Evolutionary conservation across 2,797 vertebrate species (phyloP).

Genomic region (Acestrorhynchus altus): DNA sequence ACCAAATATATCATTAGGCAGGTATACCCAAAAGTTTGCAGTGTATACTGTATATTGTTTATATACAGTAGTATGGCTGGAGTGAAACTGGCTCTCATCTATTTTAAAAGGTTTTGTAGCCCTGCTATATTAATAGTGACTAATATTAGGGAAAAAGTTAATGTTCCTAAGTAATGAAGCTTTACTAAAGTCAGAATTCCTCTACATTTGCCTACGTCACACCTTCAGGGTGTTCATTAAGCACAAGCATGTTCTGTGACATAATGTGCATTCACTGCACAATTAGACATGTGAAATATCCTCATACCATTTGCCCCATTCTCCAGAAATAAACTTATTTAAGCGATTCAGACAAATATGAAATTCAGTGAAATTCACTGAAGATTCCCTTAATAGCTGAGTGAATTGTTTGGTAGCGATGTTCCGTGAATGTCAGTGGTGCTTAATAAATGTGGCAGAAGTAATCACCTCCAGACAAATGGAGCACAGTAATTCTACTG

Average conservation of each 20-base stretch:
- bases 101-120: too few relatives aligned
- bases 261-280: constrained; percentile 6
- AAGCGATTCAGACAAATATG: neutral
- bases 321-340: constrained; percentile 16
- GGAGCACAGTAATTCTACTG: neutral
- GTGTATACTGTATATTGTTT: too few relatives aligned
- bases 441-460: constrained; percentile 2
- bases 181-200: neutral
- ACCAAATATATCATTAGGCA: too few relatives aligned
- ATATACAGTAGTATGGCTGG: too few relatives aligned
- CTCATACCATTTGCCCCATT: neutral
- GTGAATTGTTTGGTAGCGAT: neutral
- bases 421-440: constrained; percentile 2
- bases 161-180: too few relatives aligned
- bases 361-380: neutral
- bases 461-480: neutral
- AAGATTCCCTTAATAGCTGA: neutral
- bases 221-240: neutral
- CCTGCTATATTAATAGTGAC: neutral
- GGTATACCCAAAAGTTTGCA: too few relatives aligned
- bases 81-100: too few relatives aligned
- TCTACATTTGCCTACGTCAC: neutral
- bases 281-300: neutral
- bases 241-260: neutral
- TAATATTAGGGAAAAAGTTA: neutral